Conservation (phyloP, 2,113 vertebrate species). For the Athene cunicularia region DNA sequence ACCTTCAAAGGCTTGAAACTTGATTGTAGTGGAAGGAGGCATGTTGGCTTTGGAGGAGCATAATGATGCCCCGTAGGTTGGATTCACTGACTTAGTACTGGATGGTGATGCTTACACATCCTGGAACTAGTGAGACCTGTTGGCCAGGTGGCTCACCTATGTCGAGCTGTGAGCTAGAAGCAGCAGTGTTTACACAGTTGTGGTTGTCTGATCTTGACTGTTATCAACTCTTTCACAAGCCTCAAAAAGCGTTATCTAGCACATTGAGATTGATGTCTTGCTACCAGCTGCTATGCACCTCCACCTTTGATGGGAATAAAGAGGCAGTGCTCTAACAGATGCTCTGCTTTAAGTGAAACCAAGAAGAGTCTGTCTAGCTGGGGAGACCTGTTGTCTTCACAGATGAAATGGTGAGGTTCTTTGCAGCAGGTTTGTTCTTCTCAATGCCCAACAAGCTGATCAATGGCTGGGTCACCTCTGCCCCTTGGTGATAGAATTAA, state of each 20-base stretch:
- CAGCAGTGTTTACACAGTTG: not conserved
- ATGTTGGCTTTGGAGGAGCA: not conserved
- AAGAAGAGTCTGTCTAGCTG: not conserved
- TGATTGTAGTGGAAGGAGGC: not conserved
- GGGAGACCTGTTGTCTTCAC: not conserved
- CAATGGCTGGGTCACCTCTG: not conserved
- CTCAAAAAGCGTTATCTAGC: not conserved
- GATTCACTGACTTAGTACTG: not conserved
- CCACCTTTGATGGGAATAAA: accelerated
- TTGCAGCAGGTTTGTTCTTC: not conserved
- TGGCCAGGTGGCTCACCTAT: not conserved
- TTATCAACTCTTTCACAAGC: not conserved
- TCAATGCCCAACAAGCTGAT: not conserved
- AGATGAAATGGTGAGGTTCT: not conserved
- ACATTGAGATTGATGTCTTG: not conserved
- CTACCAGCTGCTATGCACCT: not conserved
- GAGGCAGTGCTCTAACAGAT: not conserved
- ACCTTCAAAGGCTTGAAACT: not conserved
- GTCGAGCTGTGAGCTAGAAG: not conserved
- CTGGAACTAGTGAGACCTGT: not conserved
- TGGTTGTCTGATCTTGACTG: not conserved
- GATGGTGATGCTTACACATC: not conserved
- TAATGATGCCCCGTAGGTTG: not conserved
- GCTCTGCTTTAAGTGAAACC: not conserved
- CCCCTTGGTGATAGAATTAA: not conserved